Conservation (phyloP, 2,113 vertebrate species). For the Tupaia chinensis region DNA sequence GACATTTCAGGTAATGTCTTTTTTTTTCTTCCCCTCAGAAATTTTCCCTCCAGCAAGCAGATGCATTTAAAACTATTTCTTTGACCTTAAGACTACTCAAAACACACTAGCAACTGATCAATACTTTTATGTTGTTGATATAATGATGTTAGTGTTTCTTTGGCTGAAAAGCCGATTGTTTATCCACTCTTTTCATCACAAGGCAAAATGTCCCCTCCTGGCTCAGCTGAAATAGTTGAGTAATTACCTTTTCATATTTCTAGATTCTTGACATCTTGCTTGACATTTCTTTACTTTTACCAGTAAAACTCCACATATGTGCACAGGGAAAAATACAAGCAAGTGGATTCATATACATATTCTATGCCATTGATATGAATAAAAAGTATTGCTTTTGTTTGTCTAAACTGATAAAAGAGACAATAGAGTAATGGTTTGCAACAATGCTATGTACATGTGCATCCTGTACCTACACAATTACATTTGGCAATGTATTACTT, state of each 20-base stretch:
- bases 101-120: neutral
- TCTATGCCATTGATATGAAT: neutral
- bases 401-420: neutral
- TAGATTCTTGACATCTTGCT: neutral
- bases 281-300: neutral
- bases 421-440: neutral
- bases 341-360: neutral
- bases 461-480: neutral
- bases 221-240: neutral
- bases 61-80: conserved; percentile 29
- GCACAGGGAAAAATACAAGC: neutral
- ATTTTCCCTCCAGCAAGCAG: conserved; percentile 22
- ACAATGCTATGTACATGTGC: neutral
- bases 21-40: neutral
- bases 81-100: conserved; percentile 28
- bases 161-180: conserved; percentile 9
- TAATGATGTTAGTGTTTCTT: conserved; percentile 60
- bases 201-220: neutral
- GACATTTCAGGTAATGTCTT: neutral
- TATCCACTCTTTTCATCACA: neutral
- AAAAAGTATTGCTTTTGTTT: neutral
- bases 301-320: neutral
- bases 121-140: conserved; percentile 43
- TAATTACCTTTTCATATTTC: conserved; percentile 6
- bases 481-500: neutral